phyloP scores from a whole-genome alignment of 2,888 invertebrate genomes.

The Amaurobius ferox region DNA sequence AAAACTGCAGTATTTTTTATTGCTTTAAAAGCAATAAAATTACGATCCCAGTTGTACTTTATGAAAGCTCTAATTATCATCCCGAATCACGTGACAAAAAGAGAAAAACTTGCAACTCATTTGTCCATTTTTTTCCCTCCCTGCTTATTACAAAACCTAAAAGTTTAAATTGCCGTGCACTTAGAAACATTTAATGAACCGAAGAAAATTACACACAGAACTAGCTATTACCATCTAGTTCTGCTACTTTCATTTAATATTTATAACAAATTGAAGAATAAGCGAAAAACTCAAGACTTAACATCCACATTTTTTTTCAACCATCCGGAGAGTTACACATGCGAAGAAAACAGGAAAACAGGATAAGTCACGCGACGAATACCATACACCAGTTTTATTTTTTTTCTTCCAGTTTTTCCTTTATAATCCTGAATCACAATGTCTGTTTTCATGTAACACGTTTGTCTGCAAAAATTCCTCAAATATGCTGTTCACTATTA shows the following conservation, averaged over 20 bases:
- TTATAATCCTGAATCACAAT: background rate
- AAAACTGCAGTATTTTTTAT: no score
- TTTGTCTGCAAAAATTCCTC: background rate
- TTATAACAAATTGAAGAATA: background rate
- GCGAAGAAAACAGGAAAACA: background rate
- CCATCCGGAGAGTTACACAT: background rate
- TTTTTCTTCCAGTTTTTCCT: background rate
- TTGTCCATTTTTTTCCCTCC: no score
- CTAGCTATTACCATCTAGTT: no score
- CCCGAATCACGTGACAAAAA: no score
- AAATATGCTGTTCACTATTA: slow-evolving; percentile 15
- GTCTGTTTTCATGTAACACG: background rate
- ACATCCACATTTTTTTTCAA: background rate
- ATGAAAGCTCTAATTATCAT: no score
- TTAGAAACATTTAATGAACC: no score
- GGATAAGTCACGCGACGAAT: background rate
- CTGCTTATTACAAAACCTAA: no score
- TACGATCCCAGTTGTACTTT: no score
- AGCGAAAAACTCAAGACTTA: background rate
- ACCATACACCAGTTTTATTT: background rate
- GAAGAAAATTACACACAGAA: no score
- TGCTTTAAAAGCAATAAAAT: no score
- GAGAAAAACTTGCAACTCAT: no score
- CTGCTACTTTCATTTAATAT: background rate
- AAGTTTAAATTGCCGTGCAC: no score